Base-by-base conservation (phyloP, 2,113 vertebrate genomes). In the Noturus placidus region DNA sequence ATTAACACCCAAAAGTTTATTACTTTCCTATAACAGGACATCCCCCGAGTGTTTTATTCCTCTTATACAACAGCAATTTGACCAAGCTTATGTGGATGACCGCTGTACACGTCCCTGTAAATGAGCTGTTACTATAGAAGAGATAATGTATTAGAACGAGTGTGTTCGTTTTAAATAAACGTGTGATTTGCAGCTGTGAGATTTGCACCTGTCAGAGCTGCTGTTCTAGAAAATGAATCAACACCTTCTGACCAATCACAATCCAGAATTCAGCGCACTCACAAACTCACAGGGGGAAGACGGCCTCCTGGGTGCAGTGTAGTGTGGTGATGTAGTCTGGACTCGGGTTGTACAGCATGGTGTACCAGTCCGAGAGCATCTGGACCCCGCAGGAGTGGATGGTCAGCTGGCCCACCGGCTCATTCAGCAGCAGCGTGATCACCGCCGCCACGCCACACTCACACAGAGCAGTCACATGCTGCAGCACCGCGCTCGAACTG, bases 361-460 rank as follows among this genome's bases (percentile, higher is more conserved):
- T 99, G 93, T 99, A 99, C 98, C 98, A 99, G 91, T 99, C 98
- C 0, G 98, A 99, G 19, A 99, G 96, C 96, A 97, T 98, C 91
- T 97, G 59, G 35, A 99, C 98, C 6, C 92, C 91, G 88, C 98
- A 99, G 30, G 98, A 99, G 5, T 92, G 96, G 92, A 99, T 95
- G 2, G 89, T 93, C 78, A 99, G 93, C 35, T 90, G 91, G 1
- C 97, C 97, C 0, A 96, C 88, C 0, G 98, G 98, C 59, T 99
- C 96, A 0, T 95, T 98, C 91, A 99, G 93, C 1, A 99, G 95
- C 90, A 99, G 92, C 0, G 98, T 98, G 67, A 97, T 89, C 30
- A 97, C 9, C 0, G 95, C 96, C 0, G 98, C 97, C 30, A 92
- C 22, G 0, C 95, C 92, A 94, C 97, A 99, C 90, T 99, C 98